phyloP scores from a whole-genome alignment of 2,888 invertebrate genomes.

The Cryptocephalus moraei region DNA sequence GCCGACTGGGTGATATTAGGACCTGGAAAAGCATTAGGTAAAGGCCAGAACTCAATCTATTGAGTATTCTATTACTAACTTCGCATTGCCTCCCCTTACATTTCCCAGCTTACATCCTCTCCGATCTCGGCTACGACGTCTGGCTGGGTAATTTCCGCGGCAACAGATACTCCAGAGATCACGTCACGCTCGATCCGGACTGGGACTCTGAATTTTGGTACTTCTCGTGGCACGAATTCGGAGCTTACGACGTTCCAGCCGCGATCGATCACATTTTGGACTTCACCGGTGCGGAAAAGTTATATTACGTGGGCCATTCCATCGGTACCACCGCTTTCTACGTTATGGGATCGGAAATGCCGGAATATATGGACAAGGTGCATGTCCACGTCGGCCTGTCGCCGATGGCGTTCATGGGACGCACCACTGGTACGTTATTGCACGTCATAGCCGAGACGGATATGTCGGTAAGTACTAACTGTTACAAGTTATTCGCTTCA shows the following conservation, averaged over 20 bases:
- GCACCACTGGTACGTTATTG: too few species aligned
- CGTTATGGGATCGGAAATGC: neutral
- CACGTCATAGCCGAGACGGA: too few species aligned
- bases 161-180: conserved; percentile 44
- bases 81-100: neutral
- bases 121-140: conserved; percentile 41
- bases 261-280: conserved; percentile 57
- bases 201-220: conserved; percentile 33
- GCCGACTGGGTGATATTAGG: neutral
- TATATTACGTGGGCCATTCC: conserved; percentile 79
- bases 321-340: neutral
- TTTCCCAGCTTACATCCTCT: conserved; percentile 34
- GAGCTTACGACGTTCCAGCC: conserved; percentile 62
- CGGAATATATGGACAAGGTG: neutral
- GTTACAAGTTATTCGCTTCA: too few species aligned
- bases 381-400: neutral
- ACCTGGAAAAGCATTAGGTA: neutral
- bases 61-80: neutral
- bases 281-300: conserved; percentile 47
- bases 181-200: conserved; percentile 32
- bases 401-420: neutral
- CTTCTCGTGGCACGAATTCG: conserved; percentile 62
- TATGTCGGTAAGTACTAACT: too few species aligned
- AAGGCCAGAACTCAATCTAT: neutral
- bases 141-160: conserved; percentile 55